Conservation (phyloP, 2,888 invertebrate genomes). For the Octodonta nipae region DNA sequence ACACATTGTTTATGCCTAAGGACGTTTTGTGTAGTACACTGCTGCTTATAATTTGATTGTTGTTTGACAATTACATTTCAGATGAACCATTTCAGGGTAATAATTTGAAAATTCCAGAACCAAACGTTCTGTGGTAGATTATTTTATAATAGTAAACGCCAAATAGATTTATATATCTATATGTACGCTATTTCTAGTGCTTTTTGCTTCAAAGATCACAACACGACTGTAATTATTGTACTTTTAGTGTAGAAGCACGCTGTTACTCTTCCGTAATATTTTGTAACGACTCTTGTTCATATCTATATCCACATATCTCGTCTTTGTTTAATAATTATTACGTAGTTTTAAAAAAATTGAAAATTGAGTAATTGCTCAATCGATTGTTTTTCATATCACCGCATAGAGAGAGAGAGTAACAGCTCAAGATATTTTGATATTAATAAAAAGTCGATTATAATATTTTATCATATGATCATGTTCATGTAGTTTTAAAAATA, state of each 20-base stretch:
- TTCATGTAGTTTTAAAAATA: constrained; percentile 22
- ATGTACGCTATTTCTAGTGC: constrained; percentile 33
- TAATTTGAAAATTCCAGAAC: constrained; percentile 11
- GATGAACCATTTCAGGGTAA: constrained; percentile 34
- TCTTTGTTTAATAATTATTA: constrained; percentile 4
- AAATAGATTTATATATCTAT: constrained; percentile 28
- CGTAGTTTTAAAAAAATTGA: constrained; percentile 10
- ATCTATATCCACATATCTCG: constrained; percentile 7
- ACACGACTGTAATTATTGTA: constrained; percentile 36
- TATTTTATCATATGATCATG: constrained; percentile 24
- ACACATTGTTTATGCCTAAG: too few relatives aligned
- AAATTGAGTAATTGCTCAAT: too few relatives aligned
- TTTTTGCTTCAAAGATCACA: constrained; percentile 36
- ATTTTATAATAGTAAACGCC: constrained; percentile 15
- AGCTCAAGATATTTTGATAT: constrained; percentile 27
- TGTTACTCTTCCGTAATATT: constrained; percentile 26
- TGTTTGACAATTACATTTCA: too few relatives aligned
- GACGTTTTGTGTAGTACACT: too few relatives aligned
- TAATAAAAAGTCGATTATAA: constrained; percentile 18
- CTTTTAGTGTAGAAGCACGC: constrained; percentile 32
- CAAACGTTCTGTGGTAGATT: constrained; percentile 13
- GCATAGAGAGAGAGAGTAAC: too few relatives aligned
- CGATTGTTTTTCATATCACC: constrained; percentile 13
- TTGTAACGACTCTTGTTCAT: constrained; percentile 7
- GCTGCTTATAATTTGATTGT: too few relatives aligned